Base-by-base conservation (phyloP, 2,888 invertebrate genomes). In the Petrolisthes manimaculis region DNA sequence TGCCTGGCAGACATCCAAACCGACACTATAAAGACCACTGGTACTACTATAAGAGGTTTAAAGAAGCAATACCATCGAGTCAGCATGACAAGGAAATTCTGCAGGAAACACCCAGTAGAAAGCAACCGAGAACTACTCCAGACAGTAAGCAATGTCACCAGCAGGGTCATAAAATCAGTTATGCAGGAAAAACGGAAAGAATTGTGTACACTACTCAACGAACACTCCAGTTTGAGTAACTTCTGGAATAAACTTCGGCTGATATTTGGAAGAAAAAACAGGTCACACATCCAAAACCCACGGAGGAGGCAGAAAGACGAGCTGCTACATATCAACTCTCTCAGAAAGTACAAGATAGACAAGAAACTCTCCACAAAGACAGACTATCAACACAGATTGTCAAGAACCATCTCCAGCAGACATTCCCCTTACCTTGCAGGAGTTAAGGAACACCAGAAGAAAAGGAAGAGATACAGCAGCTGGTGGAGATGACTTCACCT, bases 301-400 rank as follows among this genome's bases (percentile, higher is more conserved):
- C 4, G 79, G 54, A 79, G 24, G 79, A 79, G n/a, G 79, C 79
- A n/a, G 54, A 53, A 54, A 79, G n/a, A 54, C 14, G 14, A 21
- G 71, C 71, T 71, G 71, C 71, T 21, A 71, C 71, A 71, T 1
- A n/a, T 8, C 71, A 71, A 21, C 18, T 71, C 2, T 8, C 71
- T n/a, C 2, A 3, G 8, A 1, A 14, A 14, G 21, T 71, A 21
- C 71, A 71, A 21, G n/a, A 71, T 1, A 14, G 8, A 21, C 71
- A 71, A 21, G 6, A n/a, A 21, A n/a, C 6, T 1, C 21, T 71
- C 54, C 53, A 4, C 18, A 12, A 54, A 8, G 8, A 5, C 18
- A 4, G 4, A 6, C 8, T 18, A 79, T 79, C 55, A 8, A 53
- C 37, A 1, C 9, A 18, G 51, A 54, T 4, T 5, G 54, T 14